Evolutionary conservation across 2,888 invertebrate genomes (phyloP).

Genomic region (Nomada fabriciana): DNA sequence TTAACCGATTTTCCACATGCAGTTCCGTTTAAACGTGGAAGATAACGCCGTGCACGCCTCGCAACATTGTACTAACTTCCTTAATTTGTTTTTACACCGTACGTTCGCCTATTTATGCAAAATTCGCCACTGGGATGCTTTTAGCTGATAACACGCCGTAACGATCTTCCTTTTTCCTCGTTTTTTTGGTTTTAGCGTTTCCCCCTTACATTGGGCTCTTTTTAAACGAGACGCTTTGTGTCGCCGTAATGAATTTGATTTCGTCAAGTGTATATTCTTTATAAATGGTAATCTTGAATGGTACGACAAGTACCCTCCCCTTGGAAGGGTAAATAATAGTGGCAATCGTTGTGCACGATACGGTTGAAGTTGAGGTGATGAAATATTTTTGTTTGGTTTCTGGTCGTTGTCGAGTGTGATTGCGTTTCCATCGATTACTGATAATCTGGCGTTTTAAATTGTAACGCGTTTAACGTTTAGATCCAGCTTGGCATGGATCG

Average conservation of each 20-base stretch:
- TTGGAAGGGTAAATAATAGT: neutral
- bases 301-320: neutral
- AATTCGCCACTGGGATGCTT: constrained; percentile 39
- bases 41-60: neutral
- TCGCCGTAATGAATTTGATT: too few relatives aligned
- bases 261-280: neutral
- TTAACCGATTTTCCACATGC: constrained; percentile 25
- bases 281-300: neutral
- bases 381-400: neutral
- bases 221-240: too few relatives aligned
- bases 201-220: neutral
- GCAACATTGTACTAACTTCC: constrained; percentile 23
- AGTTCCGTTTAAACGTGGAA: constrained; percentile 22
- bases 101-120: constrained; percentile 42
- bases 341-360: neutral
- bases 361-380: neutral
- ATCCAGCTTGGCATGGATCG: neutral
- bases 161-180: constrained; percentile 3
- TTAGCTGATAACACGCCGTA: constrained; percentile 49
- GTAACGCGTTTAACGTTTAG: constrained; percentile 19
- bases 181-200: neutral
- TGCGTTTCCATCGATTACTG: neutral
- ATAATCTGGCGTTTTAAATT: constrained; percentile 8
- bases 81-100: constrained; percentile 39
- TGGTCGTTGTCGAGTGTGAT: neutral